phyloP scores from a whole-genome alignment of 2,888 invertebrate genomes.

The Chaetogeoica ovagalla region DNA sequence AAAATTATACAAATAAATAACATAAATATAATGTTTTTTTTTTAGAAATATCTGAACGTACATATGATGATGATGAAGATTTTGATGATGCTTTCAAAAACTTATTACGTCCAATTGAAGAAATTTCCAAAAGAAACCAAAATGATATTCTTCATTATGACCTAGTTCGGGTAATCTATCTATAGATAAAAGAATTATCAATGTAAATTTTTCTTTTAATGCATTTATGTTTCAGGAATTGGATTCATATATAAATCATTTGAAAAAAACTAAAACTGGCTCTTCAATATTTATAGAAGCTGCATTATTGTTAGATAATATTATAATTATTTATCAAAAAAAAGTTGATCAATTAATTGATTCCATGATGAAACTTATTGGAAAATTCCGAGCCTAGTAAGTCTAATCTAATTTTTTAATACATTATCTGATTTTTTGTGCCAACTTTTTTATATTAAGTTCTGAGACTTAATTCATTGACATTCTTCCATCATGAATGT shows the following conservation, averaged over 20 bases:
- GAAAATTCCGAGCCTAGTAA: slow-evolving; percentile 40
- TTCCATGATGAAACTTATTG: slow-evolving; percentile 16
- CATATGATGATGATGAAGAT: slow-evolving; percentile 37
- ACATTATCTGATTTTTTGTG: neutral
- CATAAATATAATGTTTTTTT: neutral
- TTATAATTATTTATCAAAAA: slow-evolving; percentile 71
- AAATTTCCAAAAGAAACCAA: slow-evolving; percentile 8
- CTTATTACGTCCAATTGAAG: slow-evolving; percentile 27
- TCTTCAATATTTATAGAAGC: slow-evolving; percentile 73
- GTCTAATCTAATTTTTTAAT: slow-evolving; percentile 4
- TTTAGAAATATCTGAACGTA: neutral
- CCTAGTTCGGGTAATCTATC: neutral
- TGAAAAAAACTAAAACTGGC: neutral
- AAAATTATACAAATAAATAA: neutral
- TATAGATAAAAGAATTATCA: neutral
- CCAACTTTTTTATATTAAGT: neutral
- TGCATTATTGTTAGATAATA: slow-evolving; percentile 76
- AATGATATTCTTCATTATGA: slow-evolving; percentile 23
- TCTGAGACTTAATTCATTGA: too few relatives aligned
- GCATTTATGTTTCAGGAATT: slow-evolving; percentile 31
- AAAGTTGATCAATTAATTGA: slow-evolving; percentile 66
- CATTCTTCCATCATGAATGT: too few relatives aligned
- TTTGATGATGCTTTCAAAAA: slow-evolving; percentile 44
- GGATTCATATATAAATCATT: slow-evolving; percentile 41
- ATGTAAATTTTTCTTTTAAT: neutral